These are phyloP conservation scores for Astropecten irregularis DNA, from an alignment of 53 echinoderm and acorn worm species.

Conservation along the genomic window DNA sequence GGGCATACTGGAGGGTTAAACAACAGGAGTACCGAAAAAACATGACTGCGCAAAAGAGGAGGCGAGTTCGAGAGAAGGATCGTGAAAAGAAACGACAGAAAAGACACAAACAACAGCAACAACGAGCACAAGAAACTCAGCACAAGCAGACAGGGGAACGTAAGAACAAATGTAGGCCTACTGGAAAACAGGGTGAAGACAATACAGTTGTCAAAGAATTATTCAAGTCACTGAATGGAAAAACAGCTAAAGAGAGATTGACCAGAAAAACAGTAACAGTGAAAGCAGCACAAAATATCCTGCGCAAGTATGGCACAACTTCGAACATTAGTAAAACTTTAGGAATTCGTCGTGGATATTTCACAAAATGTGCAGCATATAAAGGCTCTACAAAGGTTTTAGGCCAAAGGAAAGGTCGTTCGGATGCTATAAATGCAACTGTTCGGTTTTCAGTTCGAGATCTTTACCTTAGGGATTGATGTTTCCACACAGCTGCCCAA, in stretches of 20 bases:
- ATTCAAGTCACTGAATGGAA: not conserved
- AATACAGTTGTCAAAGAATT: too few relatives aligned
- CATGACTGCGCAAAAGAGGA: not conserved
- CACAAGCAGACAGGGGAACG: not conserved
- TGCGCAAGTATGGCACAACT: not conserved
- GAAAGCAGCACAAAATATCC: not conserved
- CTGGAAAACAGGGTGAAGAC: not conserved
- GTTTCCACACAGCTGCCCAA: not conserved
- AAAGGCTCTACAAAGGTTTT: constrained; percentile 2
- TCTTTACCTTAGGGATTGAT: too few relatives aligned
- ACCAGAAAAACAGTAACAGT: constrained; percentile 6
- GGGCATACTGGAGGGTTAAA: not conserved
- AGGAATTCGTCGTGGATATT: not conserved
- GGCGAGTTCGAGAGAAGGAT: constrained; percentile 7
- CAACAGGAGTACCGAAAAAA: not conserved
- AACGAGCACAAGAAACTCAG: not conserved
- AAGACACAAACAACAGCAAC: not conserved
- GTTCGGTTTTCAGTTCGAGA: too few relatives aligned
- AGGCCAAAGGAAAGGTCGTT: too few relatives aligned
- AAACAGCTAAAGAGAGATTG: not conserved
- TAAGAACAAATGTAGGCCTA: not conserved
- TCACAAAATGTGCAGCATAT: not conserved
- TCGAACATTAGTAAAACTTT: not conserved
- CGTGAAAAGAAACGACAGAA: not conserved
- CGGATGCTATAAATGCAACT: too few relatives aligned